phyloP scores from a whole-genome alignment of 2,113 vertebrate genomes.

The Chamaetylas fuelleborni region DNA sequence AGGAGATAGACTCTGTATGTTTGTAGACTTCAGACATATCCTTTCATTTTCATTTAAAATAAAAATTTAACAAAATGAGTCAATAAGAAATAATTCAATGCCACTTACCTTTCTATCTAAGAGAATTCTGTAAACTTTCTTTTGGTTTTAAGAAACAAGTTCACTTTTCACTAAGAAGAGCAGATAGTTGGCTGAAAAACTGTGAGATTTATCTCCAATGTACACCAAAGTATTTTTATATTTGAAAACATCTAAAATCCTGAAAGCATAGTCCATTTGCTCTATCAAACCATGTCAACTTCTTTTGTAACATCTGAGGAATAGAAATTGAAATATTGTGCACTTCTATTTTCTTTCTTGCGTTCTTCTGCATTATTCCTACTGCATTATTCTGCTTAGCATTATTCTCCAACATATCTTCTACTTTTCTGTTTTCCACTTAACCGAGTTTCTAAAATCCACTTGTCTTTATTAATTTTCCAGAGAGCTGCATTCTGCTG shows the following conservation, averaged over 20 bases:
- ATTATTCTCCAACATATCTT: neutral
- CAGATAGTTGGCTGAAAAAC: accelerated
- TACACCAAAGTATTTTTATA: neutral
- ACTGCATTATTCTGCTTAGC: neutral
- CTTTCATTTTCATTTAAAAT: neutral
- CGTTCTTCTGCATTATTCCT: neutral
- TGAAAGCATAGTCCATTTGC: neutral
- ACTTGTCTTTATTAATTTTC: neutral
- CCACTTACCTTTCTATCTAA: neutral
- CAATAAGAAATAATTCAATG: neutral
- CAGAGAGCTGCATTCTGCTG: neutral
- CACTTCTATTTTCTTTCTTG: neutral
- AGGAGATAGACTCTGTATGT: neutral
- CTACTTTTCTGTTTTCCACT: neutral
- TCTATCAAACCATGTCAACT: neutral
- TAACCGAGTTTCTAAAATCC: neutral
- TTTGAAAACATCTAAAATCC: neutral
- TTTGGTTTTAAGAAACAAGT: neutral
- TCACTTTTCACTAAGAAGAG: neutral
- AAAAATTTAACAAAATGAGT: neutral
- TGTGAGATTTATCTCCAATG: neutral
- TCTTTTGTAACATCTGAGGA: neutral
- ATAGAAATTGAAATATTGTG: neutral
- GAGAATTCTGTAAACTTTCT: neutral
- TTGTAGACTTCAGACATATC: neutral